Evolutionary conservation across 2,888 invertebrate species (phyloP).

Genomic region (Cephus pulcher): DNA sequence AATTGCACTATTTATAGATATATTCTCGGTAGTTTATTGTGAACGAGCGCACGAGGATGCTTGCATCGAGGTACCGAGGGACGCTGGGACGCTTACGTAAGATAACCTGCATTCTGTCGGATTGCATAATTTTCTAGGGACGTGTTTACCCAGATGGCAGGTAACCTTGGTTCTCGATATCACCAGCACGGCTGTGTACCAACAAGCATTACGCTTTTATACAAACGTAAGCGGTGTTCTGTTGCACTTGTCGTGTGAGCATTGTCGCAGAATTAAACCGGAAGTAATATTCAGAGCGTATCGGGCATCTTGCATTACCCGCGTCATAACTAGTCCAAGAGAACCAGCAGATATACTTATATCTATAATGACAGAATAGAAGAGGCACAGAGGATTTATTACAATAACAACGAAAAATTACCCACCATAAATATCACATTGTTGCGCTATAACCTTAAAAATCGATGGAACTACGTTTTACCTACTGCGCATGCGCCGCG

Average conservation of each 20-base stretch:
- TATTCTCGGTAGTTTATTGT: not conserved
- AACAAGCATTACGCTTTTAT: not conserved
- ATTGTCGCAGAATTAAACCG: conserved; percentile 30
- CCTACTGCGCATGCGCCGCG: no score
- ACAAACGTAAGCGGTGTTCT: conserved; percentile 23
- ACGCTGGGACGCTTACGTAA: not conserved
- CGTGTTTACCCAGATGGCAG: not conserved
- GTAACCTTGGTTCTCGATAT: conserved; percentile 11
- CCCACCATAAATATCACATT: not conserved
- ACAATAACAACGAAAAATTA: not conserved
- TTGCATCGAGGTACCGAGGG: not conserved
- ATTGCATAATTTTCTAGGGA: not conserved
- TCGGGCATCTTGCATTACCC: conserved; percentile 47
- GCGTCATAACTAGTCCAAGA: not conserved
- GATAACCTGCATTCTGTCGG: not conserved
- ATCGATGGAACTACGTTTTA: no score
- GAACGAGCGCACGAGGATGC: not conserved
- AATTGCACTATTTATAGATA: not conserved
- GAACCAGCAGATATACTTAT: not conserved
- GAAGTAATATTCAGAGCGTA: conserved; percentile 56
- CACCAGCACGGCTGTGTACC: not conserved
- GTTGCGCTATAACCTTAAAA: no score
- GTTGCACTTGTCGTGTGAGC: conserved; percentile 47
- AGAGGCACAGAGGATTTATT: not conserved
- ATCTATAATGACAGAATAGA: not conserved